phyloP scores from a whole-genome alignment of 2,113 vertebrate genomes.

The Tragelaphus scriptus region DNA sequence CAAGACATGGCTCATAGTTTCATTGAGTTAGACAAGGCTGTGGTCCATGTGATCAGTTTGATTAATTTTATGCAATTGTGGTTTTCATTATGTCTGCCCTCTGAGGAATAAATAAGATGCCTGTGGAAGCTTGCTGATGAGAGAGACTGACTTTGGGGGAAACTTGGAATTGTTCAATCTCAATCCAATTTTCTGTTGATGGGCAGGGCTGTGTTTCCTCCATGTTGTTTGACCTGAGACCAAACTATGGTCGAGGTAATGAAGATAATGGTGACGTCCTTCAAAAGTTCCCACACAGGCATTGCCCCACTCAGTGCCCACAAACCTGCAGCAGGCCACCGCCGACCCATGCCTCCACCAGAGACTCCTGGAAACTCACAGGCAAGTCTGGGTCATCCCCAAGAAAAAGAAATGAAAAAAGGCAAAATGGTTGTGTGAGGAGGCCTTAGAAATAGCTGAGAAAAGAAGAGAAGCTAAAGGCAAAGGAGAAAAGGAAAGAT shows the following conservation, averaged over 20 bases:
- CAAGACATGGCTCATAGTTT: not conserved
- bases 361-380: not conserved
- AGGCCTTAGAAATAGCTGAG: not conserved
- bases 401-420: not conserved
- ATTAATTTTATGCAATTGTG: not conserved
- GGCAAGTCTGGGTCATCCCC: not conserved
- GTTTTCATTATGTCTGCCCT: not conserved
- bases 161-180: not conserved
- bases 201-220: not conserved
- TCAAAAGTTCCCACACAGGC: not conserved
- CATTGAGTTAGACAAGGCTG: not conserved
- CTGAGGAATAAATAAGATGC: not conserved
- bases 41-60: not conserved
- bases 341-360: rapidly evolving
- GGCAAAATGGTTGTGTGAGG: not conserved
- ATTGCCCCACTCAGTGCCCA: not conserved
- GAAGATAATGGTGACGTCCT: not conserved
- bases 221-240: not conserved
- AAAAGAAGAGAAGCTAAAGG: not conserved
- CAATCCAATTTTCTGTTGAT: not conserved
- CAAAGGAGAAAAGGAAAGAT: not conserved
- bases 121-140: not conserved
- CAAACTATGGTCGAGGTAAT: not conserved
- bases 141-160: not conserved
- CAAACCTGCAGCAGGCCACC: not conserved